Conservation (phyloP, 2,113 vertebrate species). For the Xerus inauris region DNA sequence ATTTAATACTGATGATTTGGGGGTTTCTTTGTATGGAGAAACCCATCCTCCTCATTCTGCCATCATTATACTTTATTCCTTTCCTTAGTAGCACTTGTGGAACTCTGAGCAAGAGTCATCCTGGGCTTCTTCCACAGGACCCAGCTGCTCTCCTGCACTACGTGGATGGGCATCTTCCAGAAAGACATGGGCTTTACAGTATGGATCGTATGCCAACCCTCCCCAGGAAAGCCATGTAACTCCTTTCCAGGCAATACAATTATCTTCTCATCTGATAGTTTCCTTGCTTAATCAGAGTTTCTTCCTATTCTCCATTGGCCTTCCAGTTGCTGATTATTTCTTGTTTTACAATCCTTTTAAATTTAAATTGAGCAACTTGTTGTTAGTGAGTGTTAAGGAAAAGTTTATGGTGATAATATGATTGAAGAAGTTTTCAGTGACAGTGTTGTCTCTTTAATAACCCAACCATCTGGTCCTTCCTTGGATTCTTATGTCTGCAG, state of each 20-base stretch:
- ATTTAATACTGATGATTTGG: not conserved
- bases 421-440: not conserved
- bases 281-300: not conserved
- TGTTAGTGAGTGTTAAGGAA: not conserved
- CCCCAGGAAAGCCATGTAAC: not conserved
- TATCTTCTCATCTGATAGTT: not conserved
- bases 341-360: not conserved
- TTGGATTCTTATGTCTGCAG: not conserved
- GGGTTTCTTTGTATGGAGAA: not conserved
- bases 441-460: not conserved
- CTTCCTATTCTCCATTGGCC: not conserved
- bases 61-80: not conserved
- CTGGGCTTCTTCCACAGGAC: not conserved
- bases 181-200: not conserved
- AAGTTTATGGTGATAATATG: not conserved
- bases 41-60: not conserved
- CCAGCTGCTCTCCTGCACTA: not conserved
- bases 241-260: not conserved
- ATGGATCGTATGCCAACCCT: not conserved
- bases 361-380: not conserved
- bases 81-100: not conserved
- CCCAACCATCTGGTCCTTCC: not conserved
- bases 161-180: not conserved
- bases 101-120: not conserved
- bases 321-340: not conserved